A percentile compares a stretch with the other conserved stretches of the same genome.
phyloP scores from a whole-genome alignment of 1,140 invertebrate species.

The Rhynchophorus ferrugineus region DNA sequence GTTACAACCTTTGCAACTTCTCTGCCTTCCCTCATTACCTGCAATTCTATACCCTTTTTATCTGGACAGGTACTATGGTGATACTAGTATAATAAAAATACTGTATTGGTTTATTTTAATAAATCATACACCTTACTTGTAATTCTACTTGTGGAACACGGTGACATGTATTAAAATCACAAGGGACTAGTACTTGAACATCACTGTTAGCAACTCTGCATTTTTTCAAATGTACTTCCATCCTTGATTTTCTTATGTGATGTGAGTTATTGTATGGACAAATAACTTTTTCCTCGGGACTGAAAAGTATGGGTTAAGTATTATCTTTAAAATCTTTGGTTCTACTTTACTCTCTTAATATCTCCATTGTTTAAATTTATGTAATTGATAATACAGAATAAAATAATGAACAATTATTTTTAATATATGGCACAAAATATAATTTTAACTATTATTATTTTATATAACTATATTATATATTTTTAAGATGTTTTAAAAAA shows the following conservation, averaged over 20 bases:
- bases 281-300: too few species aligned
- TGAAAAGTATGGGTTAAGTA: too few species aligned
- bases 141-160: background rate
- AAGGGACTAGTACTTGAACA: background rate
- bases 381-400: too few species aligned
- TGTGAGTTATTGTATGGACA: background rate
- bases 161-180: background rate
- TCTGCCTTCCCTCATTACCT: background rate
- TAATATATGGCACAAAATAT: too few species aligned
- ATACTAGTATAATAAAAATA: background rate
- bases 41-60: background rate
- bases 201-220: background rate
- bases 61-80: background rate
- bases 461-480: too few species aligned
- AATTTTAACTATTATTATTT: too few species aligned
- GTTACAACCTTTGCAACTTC: background rate
- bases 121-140: background rate
- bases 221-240: background rate
- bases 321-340: too few species aligned
- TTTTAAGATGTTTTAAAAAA: too few species aligned
- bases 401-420: too few species aligned
- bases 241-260: background rate
- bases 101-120: too few species aligned
- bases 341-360: too few species aligned
- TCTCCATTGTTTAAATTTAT: too few species aligned